These are phyloP conservation scores for Orchestes rusci DNA, from an alignment of 2,888 invertebrate genomes.

Conservation along the genomic window DNA sequence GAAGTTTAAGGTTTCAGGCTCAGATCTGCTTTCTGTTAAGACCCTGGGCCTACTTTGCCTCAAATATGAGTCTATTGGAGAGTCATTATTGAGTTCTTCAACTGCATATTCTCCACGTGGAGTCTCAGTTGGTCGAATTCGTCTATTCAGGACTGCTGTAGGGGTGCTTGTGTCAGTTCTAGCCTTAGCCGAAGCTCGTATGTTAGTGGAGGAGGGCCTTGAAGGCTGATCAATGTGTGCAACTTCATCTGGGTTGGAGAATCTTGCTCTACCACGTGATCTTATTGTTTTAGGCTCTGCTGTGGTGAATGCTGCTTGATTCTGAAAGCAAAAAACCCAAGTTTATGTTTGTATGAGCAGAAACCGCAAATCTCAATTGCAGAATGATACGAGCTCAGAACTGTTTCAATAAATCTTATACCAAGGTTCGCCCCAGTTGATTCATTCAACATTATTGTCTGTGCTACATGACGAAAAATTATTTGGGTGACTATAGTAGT, in stretches of 20 bases:
- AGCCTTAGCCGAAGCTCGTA: conserved; percentile 28
- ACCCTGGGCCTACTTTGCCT: conserved; percentile 35
- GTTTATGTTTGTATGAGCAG: no score
- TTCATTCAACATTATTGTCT: no score
- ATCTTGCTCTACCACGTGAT: conserved; percentile 39
- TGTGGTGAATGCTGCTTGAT: conserved; percentile 28
- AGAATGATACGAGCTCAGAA: no score
- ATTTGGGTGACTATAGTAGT: no score
- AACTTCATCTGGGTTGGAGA: conserved; percentile 35
- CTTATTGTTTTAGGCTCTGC: conserved; percentile 28
- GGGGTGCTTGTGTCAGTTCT: conserved; percentile 27
- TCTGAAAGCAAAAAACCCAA: conserved; percentile 27
- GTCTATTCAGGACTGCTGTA: conserved; percentile 20
- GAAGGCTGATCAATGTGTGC: conserved; percentile 24
- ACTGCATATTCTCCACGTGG: conserved; percentile 36
- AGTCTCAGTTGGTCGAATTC: conserved; percentile 14
- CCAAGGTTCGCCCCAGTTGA: no score
- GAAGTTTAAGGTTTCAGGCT: background rate
- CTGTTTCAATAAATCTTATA: no score
- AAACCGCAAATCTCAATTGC: no score
- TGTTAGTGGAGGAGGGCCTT: conserved; percentile 22
- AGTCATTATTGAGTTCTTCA: conserved; percentile 40
- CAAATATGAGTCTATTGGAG: conserved; percentile 33
- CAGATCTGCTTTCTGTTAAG: conserved; percentile 35
- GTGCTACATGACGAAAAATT: no score